These are phyloP conservation scores for Chrysolina americana DNA, from an alignment of 2,888 invertebrate species.

Conservation along the genomic window DNA sequence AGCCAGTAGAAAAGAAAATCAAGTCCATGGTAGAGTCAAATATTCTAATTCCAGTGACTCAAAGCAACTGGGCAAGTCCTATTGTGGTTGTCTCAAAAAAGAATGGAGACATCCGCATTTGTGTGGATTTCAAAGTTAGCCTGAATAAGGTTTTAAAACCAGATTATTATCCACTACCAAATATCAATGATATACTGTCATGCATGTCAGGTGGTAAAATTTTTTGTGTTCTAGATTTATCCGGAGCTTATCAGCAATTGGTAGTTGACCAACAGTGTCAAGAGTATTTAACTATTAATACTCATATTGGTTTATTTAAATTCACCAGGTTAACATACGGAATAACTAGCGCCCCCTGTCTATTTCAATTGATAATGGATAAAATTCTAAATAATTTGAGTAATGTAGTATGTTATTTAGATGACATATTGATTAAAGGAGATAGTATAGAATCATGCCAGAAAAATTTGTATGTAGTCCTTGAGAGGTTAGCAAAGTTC, in stretches of 20 bases:
- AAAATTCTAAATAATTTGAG: constrained; percentile 27
- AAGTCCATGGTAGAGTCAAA: constrained; percentile 46
- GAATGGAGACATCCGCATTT: constrained; percentile 55
- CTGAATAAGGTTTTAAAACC: constrained; percentile 40
- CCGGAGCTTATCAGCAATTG: constrained; percentile 35
- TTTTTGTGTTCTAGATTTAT: constrained; percentile 37
- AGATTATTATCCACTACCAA: constrained; percentile 36
- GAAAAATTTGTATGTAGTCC: constrained; percentile 23
- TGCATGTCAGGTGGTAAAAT: constrained; percentile 21
- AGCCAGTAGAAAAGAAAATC: constrained; percentile 30
- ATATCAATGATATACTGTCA: constrained; percentile 36
- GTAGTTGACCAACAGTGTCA: constrained; percentile 16
- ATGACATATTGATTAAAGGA: constrained; percentile 35
- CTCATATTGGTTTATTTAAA: constrained; percentile 37
- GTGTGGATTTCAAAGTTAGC: constrained; percentile 58
- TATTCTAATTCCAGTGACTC: constrained; percentile 43
- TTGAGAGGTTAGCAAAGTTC: constrained; percentile 18
- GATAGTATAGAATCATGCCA: constrained; percentile 2
- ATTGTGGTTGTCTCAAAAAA: constrained; percentile 59
- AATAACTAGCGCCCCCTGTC: constrained; percentile 26
- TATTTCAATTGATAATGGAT: constrained; percentile 38
- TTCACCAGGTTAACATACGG: constrained; percentile 39
- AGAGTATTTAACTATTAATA: constrained; percentile 37
- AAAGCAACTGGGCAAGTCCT: constrained; percentile 60
- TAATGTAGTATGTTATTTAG: constrained; percentile 33